Conservation (phyloP, 1,140 invertebrate species). For the Phymorhynchus buccinoides region DNA sequence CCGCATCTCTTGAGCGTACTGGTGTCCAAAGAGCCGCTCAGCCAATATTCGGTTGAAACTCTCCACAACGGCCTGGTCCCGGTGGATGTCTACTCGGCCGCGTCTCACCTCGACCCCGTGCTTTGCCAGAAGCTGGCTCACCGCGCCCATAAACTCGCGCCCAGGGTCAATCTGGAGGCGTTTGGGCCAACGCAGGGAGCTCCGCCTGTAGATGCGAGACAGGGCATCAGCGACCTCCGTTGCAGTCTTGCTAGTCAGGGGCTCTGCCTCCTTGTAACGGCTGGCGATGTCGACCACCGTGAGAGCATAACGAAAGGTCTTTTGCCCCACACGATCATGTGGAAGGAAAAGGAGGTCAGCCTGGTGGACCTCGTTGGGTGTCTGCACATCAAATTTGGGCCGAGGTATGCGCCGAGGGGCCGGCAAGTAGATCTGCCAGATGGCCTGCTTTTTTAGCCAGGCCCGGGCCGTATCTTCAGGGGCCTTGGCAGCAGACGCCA, state of each 20-base stretch:
- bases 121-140: background rate
- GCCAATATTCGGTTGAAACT: constrained; percentile 45
- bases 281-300: background rate
- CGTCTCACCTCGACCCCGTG: background rate
- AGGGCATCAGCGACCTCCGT: background rate
- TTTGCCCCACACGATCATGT: constrained; percentile 36
- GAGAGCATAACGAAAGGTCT: background rate
- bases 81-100: constrained; percentile 26
- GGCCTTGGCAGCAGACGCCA: constrained; percentile 38
- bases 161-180: background rate
- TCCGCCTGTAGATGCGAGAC: background rate
- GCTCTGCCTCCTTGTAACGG: background rate
- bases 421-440: constrained; percentile 50
- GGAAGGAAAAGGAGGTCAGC: constrained; percentile 49
- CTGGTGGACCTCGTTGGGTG: constrained; percentile 47
- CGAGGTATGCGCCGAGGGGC: constrained; percentile 34
- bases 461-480: constrained; percentile 27
- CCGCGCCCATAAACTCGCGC: background rate
- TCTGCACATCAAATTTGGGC: constrained; percentile 34
- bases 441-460: constrained; percentile 46
- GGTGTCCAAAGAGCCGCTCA: constrained; percentile 46
- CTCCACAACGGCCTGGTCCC: constrained; percentile 42
- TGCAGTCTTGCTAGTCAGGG: background rate
- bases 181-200: background rate
- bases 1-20: constrained; percentile 49